Evolutionary conservation across 2,113 vertebrate species (phyloP), one percentile per base, ranked within the genome.

Genomic region (Myrmecophaga tridactyla): DNA sequence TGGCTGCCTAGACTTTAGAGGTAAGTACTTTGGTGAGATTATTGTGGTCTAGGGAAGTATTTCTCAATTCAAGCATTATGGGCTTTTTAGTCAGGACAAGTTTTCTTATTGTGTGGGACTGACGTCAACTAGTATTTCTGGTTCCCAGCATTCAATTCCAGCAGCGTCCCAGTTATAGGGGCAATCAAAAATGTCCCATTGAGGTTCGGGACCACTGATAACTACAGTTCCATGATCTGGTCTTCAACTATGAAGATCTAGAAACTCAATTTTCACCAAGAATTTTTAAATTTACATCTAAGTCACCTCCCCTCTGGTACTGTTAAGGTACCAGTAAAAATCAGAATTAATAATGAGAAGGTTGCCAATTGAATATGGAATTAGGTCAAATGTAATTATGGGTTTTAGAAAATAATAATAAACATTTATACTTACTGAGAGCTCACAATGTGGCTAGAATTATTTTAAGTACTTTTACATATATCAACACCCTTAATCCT

Each of bases 71-170:
- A 76, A 82, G 39, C 27, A 67, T 34, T 91, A 4, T 87, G 60
- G 31, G 36, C 15, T 25, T 94, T 89, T 95, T 34, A 31, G 51
- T 29, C 13, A 94, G 60, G 53, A 82, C 21, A 75, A 17, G 60
- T 86, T 94, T 91, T 93, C n/a, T 43, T 94, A 0, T 78, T 86
- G 78, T 58, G 1, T 89, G 83, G 48, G 23, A 56, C 17, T 94
- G 34, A 87, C 60, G 21, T 89, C 78, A 94, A 1, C 21, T 36
- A 86, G 36, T 34, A 70, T 81, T 13, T 51, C 36, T 89, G 58
- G 27, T 34, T 41, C 46, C 27, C 76, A 34, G 46, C 69, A 90
- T 93, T 96, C 96, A 92, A 87, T 89, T 92, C n/a, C 39, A 89
- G 48, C 67, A 95, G 53, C 39, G 84, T 17, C 34, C 41, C 29